Percentiles rank a stretch among this genome's conserved stretches.
These are phyloP conservation scores for Luperina nickerlii DNA, from an alignment of 2,888 invertebrate genomes.

Conservation along the genomic window DNA sequence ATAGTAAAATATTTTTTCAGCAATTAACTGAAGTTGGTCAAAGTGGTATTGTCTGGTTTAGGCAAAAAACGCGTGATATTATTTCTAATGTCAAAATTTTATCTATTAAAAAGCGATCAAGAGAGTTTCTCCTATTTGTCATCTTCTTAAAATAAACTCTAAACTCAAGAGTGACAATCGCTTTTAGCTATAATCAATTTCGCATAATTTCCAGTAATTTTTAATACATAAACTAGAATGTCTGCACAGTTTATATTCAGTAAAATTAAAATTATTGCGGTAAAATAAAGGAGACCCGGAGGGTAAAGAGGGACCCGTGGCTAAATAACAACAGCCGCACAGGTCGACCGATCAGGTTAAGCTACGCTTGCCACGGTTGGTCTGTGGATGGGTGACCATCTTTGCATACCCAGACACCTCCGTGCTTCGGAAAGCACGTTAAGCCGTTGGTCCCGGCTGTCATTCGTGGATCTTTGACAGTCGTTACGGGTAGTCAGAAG, in stretches of 20 bases:
- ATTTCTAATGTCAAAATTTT: not conserved
- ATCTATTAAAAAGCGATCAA: slow-evolving; percentile 37
- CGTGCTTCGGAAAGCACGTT: too few relatives aligned
- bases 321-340: too few relatives aligned
- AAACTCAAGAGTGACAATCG: not conserved
- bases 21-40: slow-evolving; percentile 21
- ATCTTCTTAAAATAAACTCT: not conserved
- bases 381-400: too few relatives aligned
- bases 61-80: not conserved
- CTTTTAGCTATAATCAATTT: not conserved
- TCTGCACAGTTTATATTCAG: too few relatives aligned
- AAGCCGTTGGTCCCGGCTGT: too few relatives aligned
- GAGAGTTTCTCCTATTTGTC: slow-evolving; percentile 21
- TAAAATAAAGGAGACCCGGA: not conserved
- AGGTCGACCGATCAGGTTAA: too few relatives aligned
- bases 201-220: not conserved
- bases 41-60: not conserved
- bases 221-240: not conserved
- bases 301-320: too few relatives aligned
- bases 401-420: too few relatives aligned
- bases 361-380: too few relatives aligned
- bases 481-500: too few relatives aligned
- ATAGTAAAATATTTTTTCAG: slow-evolving; percentile 34
- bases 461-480: too few relatives aligned
- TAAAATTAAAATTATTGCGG: not conserved